Percentiles rank a stretch among this genome's conserved stretches.
These are phyloP conservation scores for Drosophila parthenogenetica DNA, from an alignment of 2,888 invertebrate species.

Conservation along the genomic window DNA sequence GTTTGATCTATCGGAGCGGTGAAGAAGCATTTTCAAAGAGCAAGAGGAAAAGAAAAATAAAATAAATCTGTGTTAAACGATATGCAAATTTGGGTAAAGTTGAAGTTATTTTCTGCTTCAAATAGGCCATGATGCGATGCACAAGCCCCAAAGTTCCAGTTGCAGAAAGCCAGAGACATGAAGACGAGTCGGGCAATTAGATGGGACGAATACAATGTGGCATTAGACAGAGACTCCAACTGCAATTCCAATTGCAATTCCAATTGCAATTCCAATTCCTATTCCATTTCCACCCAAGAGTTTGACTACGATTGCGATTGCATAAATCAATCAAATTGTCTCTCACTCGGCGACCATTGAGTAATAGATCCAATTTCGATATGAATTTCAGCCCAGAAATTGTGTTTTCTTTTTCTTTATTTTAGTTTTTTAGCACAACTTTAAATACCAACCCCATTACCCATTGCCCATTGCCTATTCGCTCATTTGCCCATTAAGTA, in stretches of 20 bases:
- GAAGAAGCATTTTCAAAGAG: conserved; percentile 17
- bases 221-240: conserved; percentile 21
- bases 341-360: conserved; percentile 72
- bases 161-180: not conserved
- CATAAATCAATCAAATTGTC: conserved; percentile 81
- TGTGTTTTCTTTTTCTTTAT: conserved; percentile 43
- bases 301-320: conserved; percentile 54
- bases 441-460: conserved; percentile 81
- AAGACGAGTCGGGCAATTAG: conserved; percentile 48
- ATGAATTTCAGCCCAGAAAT: conserved; percentile 71
- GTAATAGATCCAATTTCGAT: conserved; percentile 81
- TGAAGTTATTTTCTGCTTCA: not conserved
- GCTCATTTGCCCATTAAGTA: conserved; percentile 61
- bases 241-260: not conserved
- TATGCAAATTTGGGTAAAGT: conserved; percentile 23
- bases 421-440: conserved; percentile 62
- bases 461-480: conserved; percentile 74
- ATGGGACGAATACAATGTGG: conserved; percentile 57
- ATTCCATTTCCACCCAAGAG: not conserved
- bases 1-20: conserved; percentile 17
- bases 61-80: conserved; percentile 24
- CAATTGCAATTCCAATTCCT: not conserved
- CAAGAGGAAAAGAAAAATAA: not conserved
- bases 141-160: conserved; percentile 9
- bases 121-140: conserved; percentile 26